Evolutionary conservation across 1,140 invertebrate species (phyloP).

Genomic region (Tetragonula clypearis): DNA sequence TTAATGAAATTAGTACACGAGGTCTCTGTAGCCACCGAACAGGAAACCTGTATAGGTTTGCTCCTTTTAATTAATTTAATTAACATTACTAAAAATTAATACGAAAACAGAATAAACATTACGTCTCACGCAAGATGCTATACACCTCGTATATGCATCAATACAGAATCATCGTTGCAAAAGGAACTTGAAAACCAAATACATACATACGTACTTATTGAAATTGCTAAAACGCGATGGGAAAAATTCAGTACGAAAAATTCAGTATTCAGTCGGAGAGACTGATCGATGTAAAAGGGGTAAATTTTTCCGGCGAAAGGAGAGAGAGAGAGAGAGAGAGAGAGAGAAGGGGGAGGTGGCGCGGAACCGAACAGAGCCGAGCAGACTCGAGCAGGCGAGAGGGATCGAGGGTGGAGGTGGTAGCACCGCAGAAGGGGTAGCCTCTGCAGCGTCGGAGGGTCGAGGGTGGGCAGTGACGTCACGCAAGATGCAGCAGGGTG

Average conservation of each 20-base stretch:
- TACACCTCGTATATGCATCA: too few relatives aligned
- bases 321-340: background rate
- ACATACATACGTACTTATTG: too few relatives aligned
- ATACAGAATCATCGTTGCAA: too few relatives aligned
- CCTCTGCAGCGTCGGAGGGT: constrained; percentile 58
- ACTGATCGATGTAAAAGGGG: background rate
- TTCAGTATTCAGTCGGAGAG: background rate
- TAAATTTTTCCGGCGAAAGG: background rate
- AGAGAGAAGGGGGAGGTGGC: constrained; percentile 28
- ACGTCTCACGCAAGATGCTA: too few relatives aligned
- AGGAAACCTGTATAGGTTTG: background rate
- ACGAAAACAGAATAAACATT: too few relatives aligned
- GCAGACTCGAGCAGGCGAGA: constrained; percentile 26
- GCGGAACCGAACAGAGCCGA: constrained; percentile 40
- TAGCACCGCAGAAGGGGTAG: constrained; percentile 62
- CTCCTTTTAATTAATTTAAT: too few relatives aligned
- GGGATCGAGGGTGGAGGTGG: constrained; percentile 41
- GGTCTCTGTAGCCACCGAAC: constrained; percentile 31
- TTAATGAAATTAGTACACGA: too few relatives aligned
- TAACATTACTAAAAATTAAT: too few relatives aligned
- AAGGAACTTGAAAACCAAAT: too few relatives aligned
- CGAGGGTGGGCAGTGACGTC: constrained; percentile 69
- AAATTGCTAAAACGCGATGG: too few relatives aligned
- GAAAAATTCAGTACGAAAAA: too few relatives aligned
- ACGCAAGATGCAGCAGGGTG: constrained; percentile 73